These are phyloP conservation scores for Gephyroberyx darwinii DNA, from an alignment of 2,797 vertebrate species.

Conservation along the genomic window DNA sequence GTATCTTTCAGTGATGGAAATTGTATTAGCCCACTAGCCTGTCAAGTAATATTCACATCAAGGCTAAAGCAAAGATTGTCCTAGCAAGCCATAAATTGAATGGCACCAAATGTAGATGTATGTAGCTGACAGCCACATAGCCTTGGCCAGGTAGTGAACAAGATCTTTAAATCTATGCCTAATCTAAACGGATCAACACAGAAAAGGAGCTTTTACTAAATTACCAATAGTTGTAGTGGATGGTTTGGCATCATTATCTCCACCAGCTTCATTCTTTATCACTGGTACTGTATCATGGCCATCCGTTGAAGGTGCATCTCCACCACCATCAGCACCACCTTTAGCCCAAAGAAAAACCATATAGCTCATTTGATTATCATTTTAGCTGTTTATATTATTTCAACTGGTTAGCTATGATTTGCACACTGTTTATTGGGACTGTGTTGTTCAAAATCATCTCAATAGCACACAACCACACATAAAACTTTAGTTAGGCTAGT, in stretches of 20 bases:
- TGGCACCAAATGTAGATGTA: background rate
- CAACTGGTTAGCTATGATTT: background rate
- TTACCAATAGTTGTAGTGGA: conserved; percentile 57
- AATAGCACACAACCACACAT: background rate
- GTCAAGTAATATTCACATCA: background rate
- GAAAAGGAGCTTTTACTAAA: background rate
- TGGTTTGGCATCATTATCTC: conserved; percentile 57
- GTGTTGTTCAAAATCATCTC: background rate
- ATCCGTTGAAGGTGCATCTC: background rate
- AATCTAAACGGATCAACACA: background rate
- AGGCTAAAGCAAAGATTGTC: background rate
- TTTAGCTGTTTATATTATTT: no score
- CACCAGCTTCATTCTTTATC: conserved; percentile 28
- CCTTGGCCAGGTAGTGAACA: background rate
- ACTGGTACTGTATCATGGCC: conserved; percentile 3
- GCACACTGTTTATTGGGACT: background rate
- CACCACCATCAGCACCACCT: conserved; percentile 37
- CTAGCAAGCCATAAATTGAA: background rate
- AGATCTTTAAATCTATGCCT: background rate
- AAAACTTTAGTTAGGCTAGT: background rate
- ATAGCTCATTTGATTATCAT: no score
- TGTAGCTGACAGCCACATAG: background rate
- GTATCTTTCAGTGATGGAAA: background rate
- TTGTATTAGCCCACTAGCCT: background rate
- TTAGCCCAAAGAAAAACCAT: background rate